Percentiles rank a stretch among this genome's conserved stretches.
Conservation (phyloP, 30 jellyfish, hydroid and myxozoan genomes). For the Hydractinia symbiolongicarpus region DNA sequence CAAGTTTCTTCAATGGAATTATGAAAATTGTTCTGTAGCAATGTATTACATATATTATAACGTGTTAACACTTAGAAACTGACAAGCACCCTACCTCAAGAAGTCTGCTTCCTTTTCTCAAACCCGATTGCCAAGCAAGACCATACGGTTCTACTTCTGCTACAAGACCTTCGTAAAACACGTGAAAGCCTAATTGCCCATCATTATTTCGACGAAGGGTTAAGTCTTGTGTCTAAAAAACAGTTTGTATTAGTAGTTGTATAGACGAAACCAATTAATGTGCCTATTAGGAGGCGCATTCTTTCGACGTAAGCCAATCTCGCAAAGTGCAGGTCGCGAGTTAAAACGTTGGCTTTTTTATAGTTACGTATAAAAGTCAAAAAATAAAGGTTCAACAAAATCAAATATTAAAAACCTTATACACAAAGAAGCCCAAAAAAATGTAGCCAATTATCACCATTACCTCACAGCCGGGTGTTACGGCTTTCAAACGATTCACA, state of each 20-base stretch:
- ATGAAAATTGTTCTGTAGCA: too few species aligned
- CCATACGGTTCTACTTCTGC: slow-evolving; percentile 99
- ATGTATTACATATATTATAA: too few species aligned
- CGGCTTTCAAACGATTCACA: slow-evolving; percentile 88
- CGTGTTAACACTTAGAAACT: too few species aligned
- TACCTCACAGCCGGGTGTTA: slow-evolving; percentile 99
- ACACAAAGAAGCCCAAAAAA: background rate
- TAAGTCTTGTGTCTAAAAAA: slow-evolving; percentile 87
- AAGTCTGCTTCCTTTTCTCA: slow-evolving; percentile 94
- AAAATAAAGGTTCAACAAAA: too few species aligned
- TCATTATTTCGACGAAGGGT: slow-evolving; percentile 70
- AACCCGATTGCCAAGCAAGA: slow-evolving; percentile 98
- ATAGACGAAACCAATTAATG: background rate
- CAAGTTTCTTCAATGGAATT: too few species aligned
- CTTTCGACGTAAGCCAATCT: background rate
- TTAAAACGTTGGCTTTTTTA: too few species aligned
- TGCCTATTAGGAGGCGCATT: background rate
- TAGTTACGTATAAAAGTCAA: too few species aligned
- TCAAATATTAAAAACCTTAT: too few species aligned
- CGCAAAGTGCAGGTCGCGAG: background rate
- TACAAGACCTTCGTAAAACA: slow-evolving; percentile 94
- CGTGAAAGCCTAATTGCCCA: slow-evolving; percentile 98
- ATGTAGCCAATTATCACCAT: background rate
- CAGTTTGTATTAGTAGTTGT: background rate
- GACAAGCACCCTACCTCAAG: slow-evolving; percentile 54